These are phyloP conservation scores for Umimayanthus kanabou DNA, from an alignment of 92 coral and sea anemone species.

Conservation along the genomic window DNA sequence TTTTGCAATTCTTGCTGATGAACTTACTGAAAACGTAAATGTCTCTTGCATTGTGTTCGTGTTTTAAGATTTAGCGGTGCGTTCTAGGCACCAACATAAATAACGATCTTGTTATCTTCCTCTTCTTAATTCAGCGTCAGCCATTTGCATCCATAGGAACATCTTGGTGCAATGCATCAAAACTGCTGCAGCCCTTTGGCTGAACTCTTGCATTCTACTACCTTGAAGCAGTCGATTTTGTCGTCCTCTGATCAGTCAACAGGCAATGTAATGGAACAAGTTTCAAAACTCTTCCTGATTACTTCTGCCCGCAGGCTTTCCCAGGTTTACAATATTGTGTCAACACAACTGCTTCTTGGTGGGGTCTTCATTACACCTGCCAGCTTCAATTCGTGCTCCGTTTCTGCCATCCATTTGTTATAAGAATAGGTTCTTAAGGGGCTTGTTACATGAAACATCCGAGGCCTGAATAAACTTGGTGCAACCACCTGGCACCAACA, in stretches of 20 bases:
- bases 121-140: not conserved
- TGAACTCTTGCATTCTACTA: too few relatives aligned
- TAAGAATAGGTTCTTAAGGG: constrained; percentile 41
- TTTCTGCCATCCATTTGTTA: constrained; percentile 53
- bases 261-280: constrained; percentile 8
- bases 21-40: too few relatives aligned
- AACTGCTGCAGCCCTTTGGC: too few relatives aligned
- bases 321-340: constrained; percentile 46
- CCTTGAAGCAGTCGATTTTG: too few relatives aligned
- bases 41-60: too few relatives aligned
- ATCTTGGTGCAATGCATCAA: too few relatives aligned
- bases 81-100: too few relatives aligned
- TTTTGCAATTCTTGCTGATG: too few relatives aligned
- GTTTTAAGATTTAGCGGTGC: too few relatives aligned
- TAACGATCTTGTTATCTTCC: not conserved
- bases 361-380: constrained; percentile 40
- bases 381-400: constrained; percentile 43
- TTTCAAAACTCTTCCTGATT: constrained; percentile 10
- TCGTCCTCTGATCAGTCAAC: too few relatives aligned
- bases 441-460: too few relatives aligned
- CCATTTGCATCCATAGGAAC: too few relatives aligned
- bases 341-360: constrained; percentile 48
- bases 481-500: constrained; percentile 46
- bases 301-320: constrained; percentile 46
- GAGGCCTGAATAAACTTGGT: not conserved